Evolutionary conservation across 1,140 invertebrate species (phyloP), one percentile per base, ranked within the genome.

Genomic region (Papilio dardanus): DNA sequence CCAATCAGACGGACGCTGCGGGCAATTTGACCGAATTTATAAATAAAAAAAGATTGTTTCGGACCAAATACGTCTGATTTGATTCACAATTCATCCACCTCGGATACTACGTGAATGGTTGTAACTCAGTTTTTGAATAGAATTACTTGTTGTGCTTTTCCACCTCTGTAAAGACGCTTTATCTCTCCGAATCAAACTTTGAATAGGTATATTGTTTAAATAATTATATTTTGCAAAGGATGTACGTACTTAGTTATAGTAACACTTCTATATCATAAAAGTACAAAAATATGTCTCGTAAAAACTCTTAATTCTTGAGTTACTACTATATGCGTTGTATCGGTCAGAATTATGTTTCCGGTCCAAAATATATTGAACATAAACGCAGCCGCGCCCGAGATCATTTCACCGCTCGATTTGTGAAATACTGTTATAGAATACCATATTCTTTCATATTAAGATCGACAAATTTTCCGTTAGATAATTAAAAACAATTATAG

Each of bases 61-160:
- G 67, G n/a, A 69, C 67, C 67, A 69, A 69, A 69, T 69, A 35
- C 67, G 21, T 69, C 67, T 21, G 35, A 40, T 35, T 66, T 35
- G 16, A 66, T 66, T 35, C 67, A 40, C 67, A 40, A 40, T 10
- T 40, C 67, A 12, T 40, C 67, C 19, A 28, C n/a, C 19, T 7
- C 6, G n/a, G 5, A 16, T 19, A 6, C 12, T n/a, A 46, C 5
- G n/a, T 2, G 7, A 46, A 46, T 0, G 42, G 5, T 46, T 6
- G n/a, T 46, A 46, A 46, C 42, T 46, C n/a, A 5, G 16, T 7
- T 46, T 19, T 19, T n/a, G 42, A 19, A 46, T 4, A 46, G n/a
- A 46, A 42, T 16, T 0, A 16, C 5, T n/a, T n/a, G 12, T n/a
- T 2, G 35, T 0, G 35, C 35, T 35, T 33, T 33, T 3, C 31